Conservation (phyloP, 1,140 invertebrate genomes). For the Pseudomyrmex flavicornis region DNA sequence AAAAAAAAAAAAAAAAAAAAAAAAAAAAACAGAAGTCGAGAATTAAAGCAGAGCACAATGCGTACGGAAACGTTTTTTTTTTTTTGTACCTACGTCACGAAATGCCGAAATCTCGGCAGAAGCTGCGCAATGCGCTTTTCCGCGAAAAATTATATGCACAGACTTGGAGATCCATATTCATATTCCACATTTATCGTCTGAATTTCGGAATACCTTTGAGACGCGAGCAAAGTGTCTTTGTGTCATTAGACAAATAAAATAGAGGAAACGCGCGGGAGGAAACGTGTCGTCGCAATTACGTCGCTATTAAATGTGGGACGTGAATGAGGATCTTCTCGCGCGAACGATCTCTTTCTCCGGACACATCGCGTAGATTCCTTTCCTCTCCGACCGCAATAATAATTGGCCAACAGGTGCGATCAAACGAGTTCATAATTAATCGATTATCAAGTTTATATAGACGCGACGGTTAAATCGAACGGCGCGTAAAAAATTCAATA, state of each 20-base stretch:
- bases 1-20: background rate
- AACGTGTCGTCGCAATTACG: background rate
- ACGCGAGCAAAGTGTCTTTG: no score
- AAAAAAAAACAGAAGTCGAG: background rate
- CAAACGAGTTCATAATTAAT: conserved; percentile 35
- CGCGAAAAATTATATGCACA: background rate
- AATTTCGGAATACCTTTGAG: background rate
- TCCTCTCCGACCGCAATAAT: conserved; percentile 21
- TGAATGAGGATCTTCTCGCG: conserved; percentile 33
- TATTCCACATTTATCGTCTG: conserved; percentile 40
- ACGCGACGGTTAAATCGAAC: conserved; percentile 10
- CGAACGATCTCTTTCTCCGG: background rate
- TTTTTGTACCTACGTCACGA: background rate
- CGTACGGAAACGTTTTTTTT: conserved; percentile 2
- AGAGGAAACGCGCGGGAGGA: no score
- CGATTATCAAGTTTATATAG: background rate
- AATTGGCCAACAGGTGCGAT: conserved; percentile 39
- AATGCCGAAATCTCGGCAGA: background rate
- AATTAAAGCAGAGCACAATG: background rate
- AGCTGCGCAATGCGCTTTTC: background rate
- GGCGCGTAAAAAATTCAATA: conserved; percentile 3
- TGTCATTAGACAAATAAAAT: no score
- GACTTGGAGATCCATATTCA: conserved; percentile 36
- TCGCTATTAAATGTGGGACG: conserved; percentile 18
- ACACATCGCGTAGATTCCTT: conserved; percentile 34